phyloP scores from a whole-genome alignment of 2,797 vertebrate species.

The Mus minutoides region DNA sequence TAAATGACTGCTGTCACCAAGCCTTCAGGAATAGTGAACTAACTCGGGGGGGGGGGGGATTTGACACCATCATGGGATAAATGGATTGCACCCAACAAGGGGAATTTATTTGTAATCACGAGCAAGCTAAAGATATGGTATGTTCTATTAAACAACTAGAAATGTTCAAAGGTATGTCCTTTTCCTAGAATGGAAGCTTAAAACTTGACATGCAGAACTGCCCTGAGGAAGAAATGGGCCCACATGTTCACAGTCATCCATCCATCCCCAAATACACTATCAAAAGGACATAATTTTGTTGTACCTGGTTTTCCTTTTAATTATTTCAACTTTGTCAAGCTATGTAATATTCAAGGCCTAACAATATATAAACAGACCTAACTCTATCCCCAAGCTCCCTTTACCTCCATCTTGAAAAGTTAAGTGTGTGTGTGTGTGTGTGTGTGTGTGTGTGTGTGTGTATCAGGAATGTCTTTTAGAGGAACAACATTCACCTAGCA shows the following conservation, averaged over 20 bases:
- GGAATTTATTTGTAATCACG: neutral
- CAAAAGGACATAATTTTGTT: slow-evolving; percentile 11
- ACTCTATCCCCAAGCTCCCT: slow-evolving; percentile 21
- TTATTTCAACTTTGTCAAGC: slow-evolving; percentile 32
- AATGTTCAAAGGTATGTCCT: neutral
- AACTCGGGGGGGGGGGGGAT: neutral
- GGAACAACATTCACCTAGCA: neutral
- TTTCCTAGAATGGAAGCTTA: neutral
- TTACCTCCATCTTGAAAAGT: slow-evolving; percentile 6
- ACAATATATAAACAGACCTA: neutral
- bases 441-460: too few relatives aligned
- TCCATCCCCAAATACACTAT: neutral
- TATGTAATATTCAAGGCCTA: neutral
- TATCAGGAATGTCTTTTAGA: neutral
- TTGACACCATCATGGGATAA: neutral
- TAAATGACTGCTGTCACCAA: neutral
- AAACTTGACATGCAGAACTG: too few relatives aligned
- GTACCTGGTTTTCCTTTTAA: slow-evolving; percentile 29
- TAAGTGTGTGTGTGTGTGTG: too few relatives aligned
- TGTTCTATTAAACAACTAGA: neutral
- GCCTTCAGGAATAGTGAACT: neutral
- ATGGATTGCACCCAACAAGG: neutral
- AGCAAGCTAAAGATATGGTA: neutral
- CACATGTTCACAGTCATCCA: neutral
- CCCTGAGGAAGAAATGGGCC: neutral